A percentile compares a stretch with the other conserved stretches of the same genome.
Conservation (phyloP, 1,140 invertebrate genomes). For the Neotoxoptera formosana region DNA sequence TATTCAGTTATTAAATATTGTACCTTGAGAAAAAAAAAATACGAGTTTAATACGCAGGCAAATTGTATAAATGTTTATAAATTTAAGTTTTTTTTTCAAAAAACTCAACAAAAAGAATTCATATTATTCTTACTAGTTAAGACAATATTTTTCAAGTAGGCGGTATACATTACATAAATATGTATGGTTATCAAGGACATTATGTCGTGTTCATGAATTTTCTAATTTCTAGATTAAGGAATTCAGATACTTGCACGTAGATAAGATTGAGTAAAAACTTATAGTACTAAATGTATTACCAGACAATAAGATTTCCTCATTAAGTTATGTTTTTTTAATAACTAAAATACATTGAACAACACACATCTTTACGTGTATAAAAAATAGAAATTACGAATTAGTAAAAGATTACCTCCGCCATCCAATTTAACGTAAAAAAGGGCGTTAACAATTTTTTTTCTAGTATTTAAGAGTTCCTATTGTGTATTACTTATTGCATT, state of each 20-base stretch:
- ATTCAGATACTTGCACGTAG: neutral
- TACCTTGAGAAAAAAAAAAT: too few species aligned
- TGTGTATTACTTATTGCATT: neutral
- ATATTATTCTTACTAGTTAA: neutral
- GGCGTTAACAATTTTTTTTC: neutral
- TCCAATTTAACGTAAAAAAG: neutral
- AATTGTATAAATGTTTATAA: neutral
- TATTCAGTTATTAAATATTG: neutral
- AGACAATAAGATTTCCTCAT: neutral
- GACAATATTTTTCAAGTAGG: neutral
- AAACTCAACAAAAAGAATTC: neutral
- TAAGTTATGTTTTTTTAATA: too few species aligned
- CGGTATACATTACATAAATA: neutral
- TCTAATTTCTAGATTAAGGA: neutral
- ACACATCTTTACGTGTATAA: neutral
- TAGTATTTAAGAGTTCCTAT: neutral
- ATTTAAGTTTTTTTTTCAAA: neutral
- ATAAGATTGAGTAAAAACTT: neutral
- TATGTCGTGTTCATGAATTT: neutral
- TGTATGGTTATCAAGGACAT: neutral
- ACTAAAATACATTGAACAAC: too few species aligned
- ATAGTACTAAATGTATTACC: neutral
- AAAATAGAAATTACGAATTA: neutral
- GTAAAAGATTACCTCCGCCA: neutral
- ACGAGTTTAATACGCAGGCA: too few species aligned